These are phyloP conservation scores for Leptestheria dahalacensis DNA, from an alignment of 1,140 invertebrate genomes.

Conservation along the genomic window DNA sequence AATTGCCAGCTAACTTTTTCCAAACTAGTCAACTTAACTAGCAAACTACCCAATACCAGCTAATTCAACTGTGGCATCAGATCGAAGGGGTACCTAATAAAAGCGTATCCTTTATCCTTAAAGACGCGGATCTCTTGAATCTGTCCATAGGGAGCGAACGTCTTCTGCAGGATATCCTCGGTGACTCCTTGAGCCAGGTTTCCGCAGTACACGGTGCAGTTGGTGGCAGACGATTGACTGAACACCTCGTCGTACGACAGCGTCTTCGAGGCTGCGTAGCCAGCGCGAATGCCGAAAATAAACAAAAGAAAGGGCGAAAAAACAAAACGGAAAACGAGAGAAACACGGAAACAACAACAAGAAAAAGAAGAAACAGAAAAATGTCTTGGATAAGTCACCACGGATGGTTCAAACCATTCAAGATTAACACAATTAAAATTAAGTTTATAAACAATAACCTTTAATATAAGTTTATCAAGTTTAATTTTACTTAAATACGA, in stretches of 20 bases:
- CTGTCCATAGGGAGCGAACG: constrained; percentile 81
- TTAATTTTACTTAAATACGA: no score
- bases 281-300: neutral
- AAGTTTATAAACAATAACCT: no score
- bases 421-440: no score
- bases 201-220: constrained; percentile 98
- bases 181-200: constrained; percentile 83
- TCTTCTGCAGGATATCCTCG: constrained; percentile 94
- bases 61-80: neutral
- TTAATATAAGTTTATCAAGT: no score
- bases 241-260: constrained; percentile 96
- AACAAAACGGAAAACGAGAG: neutral
- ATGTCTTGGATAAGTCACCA: no score
- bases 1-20: no score
- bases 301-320: neutral
- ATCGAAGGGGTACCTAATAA: constrained; percentile 56
- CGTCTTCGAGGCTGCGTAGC: constrained; percentile 43
- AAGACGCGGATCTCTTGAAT: constrained; percentile 98
- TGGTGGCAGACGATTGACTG: constrained; percentile 92
- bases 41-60: neutral
- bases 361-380: neutral
- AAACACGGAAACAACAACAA: neutral
- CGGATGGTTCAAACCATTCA: neutral
- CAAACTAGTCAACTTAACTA: no score
- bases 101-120: constrained; percentile 98